Evolutionary conservation across 2,888 invertebrate species (phyloP), one percentile per base, ranked within the genome.

Genomic region (Ecliptopera silaceata): DNA sequence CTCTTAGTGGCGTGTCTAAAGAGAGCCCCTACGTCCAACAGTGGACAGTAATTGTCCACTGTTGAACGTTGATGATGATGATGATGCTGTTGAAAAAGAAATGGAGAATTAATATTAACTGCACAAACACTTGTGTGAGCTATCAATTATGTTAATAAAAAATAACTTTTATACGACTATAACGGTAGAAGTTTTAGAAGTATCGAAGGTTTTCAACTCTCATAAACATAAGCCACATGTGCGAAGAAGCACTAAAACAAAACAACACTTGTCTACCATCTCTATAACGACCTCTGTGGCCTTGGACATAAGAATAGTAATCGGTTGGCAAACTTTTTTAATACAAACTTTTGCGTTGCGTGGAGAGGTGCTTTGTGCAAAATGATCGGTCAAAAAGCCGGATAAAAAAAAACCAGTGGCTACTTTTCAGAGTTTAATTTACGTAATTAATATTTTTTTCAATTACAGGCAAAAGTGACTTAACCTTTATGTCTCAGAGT

Each of bases 211-310:
- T 39, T 39, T 39, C 11, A 39, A 39, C 18, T 39, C 39, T 45
- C 20, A 41, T 20, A 26, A 45, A 41, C 26, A 49, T 56, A 41
- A 46, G 10, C 36, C 42, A 57, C 49, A 43, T 47, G 36, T 54
- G 42, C 47, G 2, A 50, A 38, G 54, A 59, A 59, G 50, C 59
- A 50, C 54, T 38, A 36, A 41, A 47, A 51, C 41, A 5, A 29
- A 56, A 38, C 52, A 39, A 17, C 52, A 22, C 22, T 13, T 38
- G 10, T 26, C 26, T 20, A 15, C 13, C 5, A 42, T 10, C 39
- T 5, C 4, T 13, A 18, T 29, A 22, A 29, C 17, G 38, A 43
- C 29, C 41, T 15, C 22, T 51, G 13, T 46, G 3, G 0, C 5
- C 3, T 10, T 3, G 6, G 10, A 5, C 8, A 17, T 46, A 36